A percentile compares a stretch with the other conserved stretches of the same genome.
Evolutionary conservation across 2,888 invertebrate species (phyloP).

Genomic region (Colletes collaris): DNA sequence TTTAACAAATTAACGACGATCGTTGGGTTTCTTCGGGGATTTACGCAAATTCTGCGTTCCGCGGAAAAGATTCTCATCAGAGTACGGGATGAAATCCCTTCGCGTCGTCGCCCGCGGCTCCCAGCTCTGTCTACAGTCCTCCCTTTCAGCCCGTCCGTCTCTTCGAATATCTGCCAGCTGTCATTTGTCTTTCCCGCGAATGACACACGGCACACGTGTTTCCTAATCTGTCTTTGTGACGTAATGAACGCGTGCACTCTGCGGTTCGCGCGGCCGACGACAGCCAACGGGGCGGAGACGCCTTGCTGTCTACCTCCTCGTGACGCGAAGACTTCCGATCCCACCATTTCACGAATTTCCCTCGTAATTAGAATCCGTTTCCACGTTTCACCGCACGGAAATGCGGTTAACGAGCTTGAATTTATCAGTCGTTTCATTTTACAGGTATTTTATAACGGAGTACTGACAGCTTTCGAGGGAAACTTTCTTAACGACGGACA

Average conservation of each 20-base stretch:
- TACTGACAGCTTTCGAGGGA: too few species aligned
- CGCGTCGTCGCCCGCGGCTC: background rate
- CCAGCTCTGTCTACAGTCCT: background rate
- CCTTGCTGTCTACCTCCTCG: too few species aligned
- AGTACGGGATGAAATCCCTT: slow-evolving; percentile 18
- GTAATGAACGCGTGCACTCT: slow-evolving; percentile 28
- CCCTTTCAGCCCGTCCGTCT: background rate
- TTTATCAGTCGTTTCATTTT: too few species aligned
- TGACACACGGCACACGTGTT: slow-evolving; percentile 46
- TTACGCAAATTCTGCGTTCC: slow-evolving; percentile 31
- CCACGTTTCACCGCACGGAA: background rate
- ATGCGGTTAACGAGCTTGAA: too few species aligned
- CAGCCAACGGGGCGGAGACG: slow-evolving; percentile 9
- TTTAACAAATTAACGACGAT: too few species aligned
- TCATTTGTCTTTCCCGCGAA: slow-evolving; percentile 54
- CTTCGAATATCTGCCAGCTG: slow-evolving; percentile 57
- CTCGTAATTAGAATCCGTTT: slow-evolving; percentile 28
- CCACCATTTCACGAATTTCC: background rate
- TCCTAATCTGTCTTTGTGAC: slow-evolving; percentile 55
- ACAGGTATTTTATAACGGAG: too few species aligned
- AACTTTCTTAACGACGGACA: too few species aligned
- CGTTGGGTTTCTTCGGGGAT: slow-evolving; percentile 1
- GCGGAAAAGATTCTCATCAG: slow-evolving; percentile 38
- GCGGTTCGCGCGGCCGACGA: slow-evolving; percentile 31
- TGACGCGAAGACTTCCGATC: slow-evolving; percentile 20